phyloP scores from a whole-genome alignment of 1,140 invertebrate species.

The Calephelis virginiensis region DNA sequence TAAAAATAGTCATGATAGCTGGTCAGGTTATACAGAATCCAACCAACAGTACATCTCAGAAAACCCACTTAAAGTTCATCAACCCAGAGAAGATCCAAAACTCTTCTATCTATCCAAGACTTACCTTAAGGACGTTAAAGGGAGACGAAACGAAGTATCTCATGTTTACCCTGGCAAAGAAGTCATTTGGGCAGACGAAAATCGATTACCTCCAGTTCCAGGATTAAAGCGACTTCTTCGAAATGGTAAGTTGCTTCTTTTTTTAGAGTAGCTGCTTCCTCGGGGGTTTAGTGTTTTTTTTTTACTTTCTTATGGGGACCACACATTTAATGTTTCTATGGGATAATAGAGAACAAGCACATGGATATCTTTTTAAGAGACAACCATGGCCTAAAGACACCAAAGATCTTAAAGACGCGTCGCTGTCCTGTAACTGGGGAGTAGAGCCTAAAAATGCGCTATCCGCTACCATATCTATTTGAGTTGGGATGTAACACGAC shows the following conservation, averaged over 20 bases:
- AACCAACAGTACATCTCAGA: constrained; percentile 32
- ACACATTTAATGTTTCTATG: constrained; percentile 5
- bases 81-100: constrained; percentile 62
- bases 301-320: not conserved
- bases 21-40: constrained; percentile 38
- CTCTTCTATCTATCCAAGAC: constrained; percentile 64
- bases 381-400: no score
- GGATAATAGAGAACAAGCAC: no score
- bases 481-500: no score
- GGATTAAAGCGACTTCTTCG: constrained; percentile 13
- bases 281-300: no score
- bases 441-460: no score
- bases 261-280: no score
- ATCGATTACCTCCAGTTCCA: constrained; percentile 20
- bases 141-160: constrained; percentile 49
- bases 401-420: no score
- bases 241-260: constrained; percentile 13
- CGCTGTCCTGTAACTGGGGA: no score
- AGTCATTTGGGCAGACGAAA: constrained; percentile 43
- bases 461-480: no score
- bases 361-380: no score
- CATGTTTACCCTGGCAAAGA: constrained; percentile 52
- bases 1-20: not conserved
- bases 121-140: constrained; percentile 59
- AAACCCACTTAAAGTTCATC: constrained; percentile 43